Evolutionary conservation across 2,113 vertebrate species (phyloP).

Genomic region (Zingel zingel): DNA sequence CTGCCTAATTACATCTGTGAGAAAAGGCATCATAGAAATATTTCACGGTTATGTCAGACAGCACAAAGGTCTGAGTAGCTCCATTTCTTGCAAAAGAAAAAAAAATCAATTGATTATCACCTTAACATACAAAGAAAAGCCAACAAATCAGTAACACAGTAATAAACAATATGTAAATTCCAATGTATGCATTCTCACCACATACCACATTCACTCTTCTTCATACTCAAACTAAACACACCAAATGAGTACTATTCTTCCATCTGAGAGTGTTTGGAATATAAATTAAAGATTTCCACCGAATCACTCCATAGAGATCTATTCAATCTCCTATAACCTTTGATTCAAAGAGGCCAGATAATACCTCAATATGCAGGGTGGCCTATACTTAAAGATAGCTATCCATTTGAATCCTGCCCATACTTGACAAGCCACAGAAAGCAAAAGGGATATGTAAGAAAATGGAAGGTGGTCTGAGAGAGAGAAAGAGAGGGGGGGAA

Average conservation of each 20-base stretch:
- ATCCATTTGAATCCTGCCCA: constrained; percentile 53
- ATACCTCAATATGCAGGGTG: constrained; percentile 55
- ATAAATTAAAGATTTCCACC: constrained; percentile 66
- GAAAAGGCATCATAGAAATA: constrained; percentile 8
- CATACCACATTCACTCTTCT: constrained; percentile 19
- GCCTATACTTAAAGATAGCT: constrained; percentile 61
- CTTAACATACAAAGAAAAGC: not conserved
- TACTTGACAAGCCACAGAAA: constrained; percentile 54
- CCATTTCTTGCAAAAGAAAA: not conserved
- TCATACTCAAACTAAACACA: constrained; percentile 23
- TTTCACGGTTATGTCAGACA: not conserved
- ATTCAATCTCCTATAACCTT: constrained; percentile 64
- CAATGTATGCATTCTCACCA: not conserved
- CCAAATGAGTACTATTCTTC: constrained; percentile 40
- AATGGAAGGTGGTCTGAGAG: constrained; percentile 37
- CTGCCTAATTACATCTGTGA: constrained; percentile 1
- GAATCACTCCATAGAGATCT: constrained; percentile 67
- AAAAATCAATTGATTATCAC: not conserved
- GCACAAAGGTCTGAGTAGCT: not conserved
- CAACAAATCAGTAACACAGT: not conserved
- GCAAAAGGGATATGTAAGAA: constrained; percentile 32
- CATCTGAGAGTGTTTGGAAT: constrained; percentile 52
- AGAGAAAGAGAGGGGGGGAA: not conserved
- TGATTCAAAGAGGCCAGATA: constrained; percentile 58
- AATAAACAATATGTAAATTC: constrained; percentile 25